phyloP scores from a whole-genome alignment of 2,888 invertebrate species.

The Erpobdella octoculata region DNA sequence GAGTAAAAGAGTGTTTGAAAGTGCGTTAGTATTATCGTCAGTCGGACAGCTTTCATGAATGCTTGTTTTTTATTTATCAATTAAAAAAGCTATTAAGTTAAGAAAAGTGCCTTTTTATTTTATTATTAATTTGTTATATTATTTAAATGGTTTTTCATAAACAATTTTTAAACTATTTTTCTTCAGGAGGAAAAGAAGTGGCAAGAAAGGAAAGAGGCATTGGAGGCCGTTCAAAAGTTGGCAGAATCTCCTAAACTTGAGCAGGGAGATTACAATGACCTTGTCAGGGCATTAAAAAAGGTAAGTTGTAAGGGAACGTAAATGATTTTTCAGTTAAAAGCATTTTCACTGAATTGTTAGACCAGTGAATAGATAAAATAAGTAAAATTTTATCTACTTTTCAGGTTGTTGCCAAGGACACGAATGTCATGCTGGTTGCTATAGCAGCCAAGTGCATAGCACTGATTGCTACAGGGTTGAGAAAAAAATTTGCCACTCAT shows the following conservation, averaged over 20 bases:
- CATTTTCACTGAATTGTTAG: too few species aligned
- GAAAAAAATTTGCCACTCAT: conserved; percentile 77
- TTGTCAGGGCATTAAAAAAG: conserved; percentile 78
- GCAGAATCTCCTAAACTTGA: conserved; percentile 74
- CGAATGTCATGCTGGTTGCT: conserved; percentile 85
- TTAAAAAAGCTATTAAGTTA: too few species aligned
- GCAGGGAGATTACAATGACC: conserved; percentile 81
- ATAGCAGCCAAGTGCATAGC: conserved; percentile 75
- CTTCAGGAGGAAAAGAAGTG: conserved; percentile 76
- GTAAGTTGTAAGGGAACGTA: too few species aligned
- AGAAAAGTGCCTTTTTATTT: too few species aligned
- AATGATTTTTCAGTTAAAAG: too few species aligned
- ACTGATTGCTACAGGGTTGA: conserved; percentile 73
- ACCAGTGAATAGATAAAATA: too few species aligned
- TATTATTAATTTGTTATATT: too few species aligned
- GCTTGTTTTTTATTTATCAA: too few species aligned
- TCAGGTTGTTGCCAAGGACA: conserved; percentile 81
- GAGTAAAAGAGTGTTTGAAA: too few species aligned
- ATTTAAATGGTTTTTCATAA: conserved; percentile 1
- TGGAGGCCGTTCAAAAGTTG: conserved; percentile 73
- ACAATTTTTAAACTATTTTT: conserved; percentile 1
- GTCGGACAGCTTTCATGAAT: too few species aligned
- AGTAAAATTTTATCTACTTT: too few species aligned
- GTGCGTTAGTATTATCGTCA: too few species aligned
- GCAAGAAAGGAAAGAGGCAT: conserved; percentile 86